Evolutionary conservation across 2,797 vertebrate species (phyloP), one percentile per base, ranked within the genome.

Genomic region (Acropternis orthonyx): DNA sequence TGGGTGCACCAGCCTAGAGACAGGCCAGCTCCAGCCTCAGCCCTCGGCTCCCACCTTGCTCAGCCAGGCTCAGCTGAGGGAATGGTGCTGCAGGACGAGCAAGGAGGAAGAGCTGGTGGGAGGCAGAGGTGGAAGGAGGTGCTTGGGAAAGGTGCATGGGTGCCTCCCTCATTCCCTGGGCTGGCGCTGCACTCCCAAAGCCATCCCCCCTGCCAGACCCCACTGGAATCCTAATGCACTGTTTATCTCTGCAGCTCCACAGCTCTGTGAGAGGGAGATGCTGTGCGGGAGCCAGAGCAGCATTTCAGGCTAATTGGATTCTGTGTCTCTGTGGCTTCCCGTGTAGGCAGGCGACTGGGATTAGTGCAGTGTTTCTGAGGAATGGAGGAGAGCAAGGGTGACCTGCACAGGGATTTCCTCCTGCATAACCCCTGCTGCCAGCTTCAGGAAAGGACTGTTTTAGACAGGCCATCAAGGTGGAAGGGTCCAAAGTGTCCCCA

Each of bases 221-320:
- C 78, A 16, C 93, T 92, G 90, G 96, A 97, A 97, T 97, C 96
- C 95, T 97, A 97, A 97, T 97, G 96, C 95, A 93, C 88, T 86
- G 19, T 96, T 97, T 97, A 96, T 97, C 96, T 97, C 96, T 95
- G 97, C 95, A 96, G 97, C 92, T 94, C 78, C 96, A 88, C 54
- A 14, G 85, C 67, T 94, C 69, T 95, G 76, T 94, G 94, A 86
- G 97, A 96, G 94, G 96, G 93, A 80, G 49, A 85, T 39, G 84
- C 93, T 96, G 87, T 34, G 63, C 59, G 0, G 72, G 88, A 95
- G 92, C 76, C 65, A 72, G 93, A 92, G 96, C 79, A 55, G 55
- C 95, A 94, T 97, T 96, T 96, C 85, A 77, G 41, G 92, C 97
- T 98, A 97, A 98, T 96, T 97, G 97, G 95, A 97, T 96, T 97